These are phyloP conservation scores for Carassius carassius DNA, from an alignment of 2,113 vertebrate genomes.

Conservation along the genomic window DNA sequence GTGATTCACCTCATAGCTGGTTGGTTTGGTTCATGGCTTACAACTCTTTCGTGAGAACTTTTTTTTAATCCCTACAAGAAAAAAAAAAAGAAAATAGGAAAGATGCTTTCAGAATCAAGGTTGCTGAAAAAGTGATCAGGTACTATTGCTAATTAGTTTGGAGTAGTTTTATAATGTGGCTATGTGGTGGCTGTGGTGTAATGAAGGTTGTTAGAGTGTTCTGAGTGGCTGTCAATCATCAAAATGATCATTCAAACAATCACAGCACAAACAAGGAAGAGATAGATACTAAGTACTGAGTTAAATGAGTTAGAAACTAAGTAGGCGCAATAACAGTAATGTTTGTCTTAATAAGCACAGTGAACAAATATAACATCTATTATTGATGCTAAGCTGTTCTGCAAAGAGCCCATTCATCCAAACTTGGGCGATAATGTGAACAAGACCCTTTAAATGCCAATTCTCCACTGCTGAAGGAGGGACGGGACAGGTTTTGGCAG, in stretches of 20 bases:
- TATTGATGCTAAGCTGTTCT: slow-evolving; percentile 11
- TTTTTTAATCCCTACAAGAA: neutral
- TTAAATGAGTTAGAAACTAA: slow-evolving; percentile 11
- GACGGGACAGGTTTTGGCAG: slow-evolving; percentile 48
- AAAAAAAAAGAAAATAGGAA: neutral
- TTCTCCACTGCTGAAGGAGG: slow-evolving; percentile 9
- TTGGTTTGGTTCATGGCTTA: neutral
- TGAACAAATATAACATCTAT: slow-evolving; percentile 17
- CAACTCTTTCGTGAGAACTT: neutral
- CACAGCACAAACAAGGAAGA: neutral
- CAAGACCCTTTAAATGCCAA: slow-evolving; percentile 10
- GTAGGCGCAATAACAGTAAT: neutral
- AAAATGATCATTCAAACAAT: neutral
- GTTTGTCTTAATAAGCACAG: neutral
- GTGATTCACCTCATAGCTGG: neutral
- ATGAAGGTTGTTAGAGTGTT: neutral
- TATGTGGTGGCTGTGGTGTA: neutral
- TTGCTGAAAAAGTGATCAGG: neutral
- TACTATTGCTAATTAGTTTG: neutral
- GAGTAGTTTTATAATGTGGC: neutral
- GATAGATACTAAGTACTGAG: neutral
- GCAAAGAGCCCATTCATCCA: slow-evolving; percentile 30
- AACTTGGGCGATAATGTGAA: slow-evolving; percentile 31
- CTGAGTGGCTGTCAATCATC: neutral
- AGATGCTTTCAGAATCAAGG: neutral